Base-by-base conservation (phyloP, 1,140 invertebrate species). In the Nasonia giraulti region DNA sequence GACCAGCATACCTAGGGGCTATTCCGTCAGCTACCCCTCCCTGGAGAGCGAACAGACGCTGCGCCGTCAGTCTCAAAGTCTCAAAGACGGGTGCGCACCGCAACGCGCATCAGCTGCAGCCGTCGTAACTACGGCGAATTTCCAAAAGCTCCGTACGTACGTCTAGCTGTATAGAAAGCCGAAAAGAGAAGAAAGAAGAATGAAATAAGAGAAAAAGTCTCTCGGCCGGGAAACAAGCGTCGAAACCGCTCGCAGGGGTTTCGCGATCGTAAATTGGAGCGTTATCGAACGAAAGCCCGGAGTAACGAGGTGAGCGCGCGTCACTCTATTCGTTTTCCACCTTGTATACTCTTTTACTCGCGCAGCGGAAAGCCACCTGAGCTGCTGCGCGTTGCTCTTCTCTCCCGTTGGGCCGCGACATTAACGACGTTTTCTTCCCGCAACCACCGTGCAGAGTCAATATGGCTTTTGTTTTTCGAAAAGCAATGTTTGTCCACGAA, bases 191-290 rank as follows among this genome's bases (percentile, higher is more conserved):
- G 23, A 73, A 71, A 33, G 76, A 66, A 37, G 40, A 27, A 62
- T 71, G 27, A 17, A 40, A 37, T 37, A 20, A 37, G 7, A 11
- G n/a, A 55, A 76, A 10, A 76, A 71, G 68, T 68, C n/a, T 68
- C n/a, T 27, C 82, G n/a, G n/a, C n/a, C n/a, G n/a, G n/a, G n/a
- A n/a, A n/a, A n/a, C n/a, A n/a, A n/a, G n/a, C n/a, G n/a, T n/a
- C n/a, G n/a, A n/a, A n/a, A n/a, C n/a, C n/a, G n/a, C n/a, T n/a
- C n/a, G n/a, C n/a, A n/a, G n/a, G n/a, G n/a, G n/a, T n/a, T n/a
- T n/a, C n/a, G n/a, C n/a, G n/a, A n/a, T n/a, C n/a, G 86, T 89
- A 89, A 89, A 88, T 88, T 88, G 87, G 84, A 85, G 87, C 87
- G 84, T 88, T 89, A 89, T 89, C 86, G 87, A 89, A 88, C 82